Percentiles rank a stretch among this genome's conserved stretches.
Conservation (phyloP, 1,140 invertebrate genomes). For the Macrotrachela quadricornifera region DNA sequence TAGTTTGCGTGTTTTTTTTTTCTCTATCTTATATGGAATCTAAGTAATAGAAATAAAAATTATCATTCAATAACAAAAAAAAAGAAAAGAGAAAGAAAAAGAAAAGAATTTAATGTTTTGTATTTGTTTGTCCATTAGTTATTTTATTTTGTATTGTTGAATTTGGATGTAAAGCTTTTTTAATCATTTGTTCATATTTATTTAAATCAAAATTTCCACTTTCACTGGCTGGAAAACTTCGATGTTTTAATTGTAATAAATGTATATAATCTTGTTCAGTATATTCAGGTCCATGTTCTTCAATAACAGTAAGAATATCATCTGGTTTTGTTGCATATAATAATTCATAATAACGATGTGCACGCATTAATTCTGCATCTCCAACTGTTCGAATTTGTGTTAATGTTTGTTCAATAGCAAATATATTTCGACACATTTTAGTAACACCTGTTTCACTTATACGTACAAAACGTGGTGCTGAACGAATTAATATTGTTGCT, state of each 20-base stretch:
- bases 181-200: no score
- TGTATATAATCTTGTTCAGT: neutral
- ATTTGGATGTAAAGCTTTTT: no score
- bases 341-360: slow-evolving; percentile 6
- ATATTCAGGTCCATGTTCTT: slow-evolving; percentile 2
- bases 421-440: slow-evolving; percentile 9
- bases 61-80: no score
- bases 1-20: no score
- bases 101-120: no score
- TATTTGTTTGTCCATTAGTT: no score
- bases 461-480: neutral
- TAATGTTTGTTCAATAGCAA: slow-evolving; percentile 5
- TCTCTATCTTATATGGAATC: no score
- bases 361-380: slow-evolving; percentile 4
- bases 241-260: slow-evolving; percentile 1
- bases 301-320: slow-evolving; percentile 1
- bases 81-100: no score
- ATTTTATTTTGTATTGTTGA: no score
- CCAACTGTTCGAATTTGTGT: neutral
- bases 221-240: neutral
- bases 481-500: slow-evolving; percentile 3
- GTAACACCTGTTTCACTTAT: slow-evolving; percentile 2
- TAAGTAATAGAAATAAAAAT: no score
- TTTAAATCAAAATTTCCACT: no score
- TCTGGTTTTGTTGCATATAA: slow-evolving; percentile 7